Evolutionary conservation across 2,797 vertebrate genomes (phyloP).

Genomic region (Galagoides demidoff): DNA sequence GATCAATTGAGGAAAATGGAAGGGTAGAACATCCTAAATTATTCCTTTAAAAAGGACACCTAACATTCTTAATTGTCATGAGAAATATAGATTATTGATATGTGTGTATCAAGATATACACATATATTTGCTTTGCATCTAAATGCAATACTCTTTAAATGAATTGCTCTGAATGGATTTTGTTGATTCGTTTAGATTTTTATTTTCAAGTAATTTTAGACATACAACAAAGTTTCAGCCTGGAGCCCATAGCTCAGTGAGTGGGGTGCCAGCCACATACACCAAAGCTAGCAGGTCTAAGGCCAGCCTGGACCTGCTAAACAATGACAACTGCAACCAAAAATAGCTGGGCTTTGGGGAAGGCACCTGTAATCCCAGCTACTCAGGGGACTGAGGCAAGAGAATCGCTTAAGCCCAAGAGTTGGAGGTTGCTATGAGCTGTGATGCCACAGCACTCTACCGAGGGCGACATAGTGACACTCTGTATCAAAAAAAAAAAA

Average conservation of each 20-base stretch:
- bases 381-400: not conserved
- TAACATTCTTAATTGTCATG: not conserved
- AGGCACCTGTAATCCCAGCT: not conserved
- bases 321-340: too few species aligned
- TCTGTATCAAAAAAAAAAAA: not conserved
- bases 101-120: too few species aligned
- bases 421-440: not conserved
- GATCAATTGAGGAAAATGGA: not conserved
- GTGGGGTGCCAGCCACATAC: too few species aligned
- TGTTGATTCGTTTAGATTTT: not conserved
- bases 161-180: not conserved
- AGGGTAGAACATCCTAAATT: not conserved
- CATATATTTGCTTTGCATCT: not conserved
- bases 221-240: not conserved
- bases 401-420: not conserved
- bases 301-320: too few species aligned
- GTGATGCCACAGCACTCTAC: not conserved
- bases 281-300: too few species aligned
- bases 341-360: too few species aligned
- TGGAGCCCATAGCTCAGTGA: too few species aligned
- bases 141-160: not conserved
- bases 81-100: not conserved
- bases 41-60: not conserved
- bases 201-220: not conserved
- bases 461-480: not conserved